Evolutionary conservation across 2,888 invertebrate genomes (phyloP), one percentile per base, ranked within the genome.

Genomic region (Drosophila mimica): DNA sequence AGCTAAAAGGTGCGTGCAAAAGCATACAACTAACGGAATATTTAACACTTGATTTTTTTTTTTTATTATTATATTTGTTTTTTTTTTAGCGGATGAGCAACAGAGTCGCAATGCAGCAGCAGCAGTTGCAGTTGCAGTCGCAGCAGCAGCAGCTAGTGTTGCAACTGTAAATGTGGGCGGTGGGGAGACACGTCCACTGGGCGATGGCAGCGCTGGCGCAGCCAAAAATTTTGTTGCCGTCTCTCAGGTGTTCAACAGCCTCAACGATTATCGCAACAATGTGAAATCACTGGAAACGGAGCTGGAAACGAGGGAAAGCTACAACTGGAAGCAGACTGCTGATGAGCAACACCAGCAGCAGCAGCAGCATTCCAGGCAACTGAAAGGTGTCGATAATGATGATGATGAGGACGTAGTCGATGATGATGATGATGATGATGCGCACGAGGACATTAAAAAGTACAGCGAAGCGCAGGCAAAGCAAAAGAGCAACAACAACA

Each of bases 201-300:
- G 85, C 36, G 85, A 85, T 56, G 85, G 85, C 49, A 76, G 83
- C 56, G 82, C 77, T 8, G 70, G 70, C 79, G 71, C 73, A 31
- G 68, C 91, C 76, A 93, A 92, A 88, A 43, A 68, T 67, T 94
- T 94, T 79, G 94, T 94, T 38, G 94, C 93, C 62, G 95, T 95
- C 60, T 95, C 95, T 64, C 95, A 95, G 84, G 95, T 95, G 34
- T 95, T 95, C 78, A 94, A 94, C 82, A 95, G 95, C 88, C 92
- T 95, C 59, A 95, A 95, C 72, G 95, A 95, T 64, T 95, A 95
- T 65, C 85, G 92, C 33, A 91, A 91, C 63, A 91, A 92, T 88
- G 90, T 92, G 5, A 90, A 92, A 68, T 89, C 89, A 1, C 73
- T 93, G 52, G 89, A 89, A 38, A 59, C 75, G 1, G 78, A 85